Evolutionary conservation across 1,140 invertebrate species (phyloP), one percentile per base, ranked within the genome.

Genomic region (Bombus fervidus): DNA sequence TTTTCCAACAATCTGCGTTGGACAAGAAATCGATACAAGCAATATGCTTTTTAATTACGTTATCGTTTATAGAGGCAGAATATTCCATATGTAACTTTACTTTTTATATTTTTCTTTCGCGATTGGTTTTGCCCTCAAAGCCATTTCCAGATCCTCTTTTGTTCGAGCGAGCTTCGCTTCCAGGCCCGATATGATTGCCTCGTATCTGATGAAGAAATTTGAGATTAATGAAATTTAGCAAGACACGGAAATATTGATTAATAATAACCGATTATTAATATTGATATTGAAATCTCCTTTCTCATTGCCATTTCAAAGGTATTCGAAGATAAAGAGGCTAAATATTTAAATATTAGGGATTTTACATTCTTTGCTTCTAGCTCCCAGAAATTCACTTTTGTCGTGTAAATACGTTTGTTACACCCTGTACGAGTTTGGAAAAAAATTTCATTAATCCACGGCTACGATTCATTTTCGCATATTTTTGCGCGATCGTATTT

Each of bases 71-170:
- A 22, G 18, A 18, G 18, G 0, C 15, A 18, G n/a, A 31, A 66
- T 18, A 0, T 66, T 31, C 6, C 3, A 1, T 18, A 71, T 18
- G 68, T 59, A 64, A 13, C 64, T 22, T 76, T 57, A 89, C 89
- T 39, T 91, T 76, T 87, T 87, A 18, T 87, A 91, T 66, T 91
- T 89, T 6, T 87, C 81, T n/a, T 90, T 89, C 0, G 81, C 66
- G 1, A 39, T 39, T 1, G 68, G 69, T 62, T 88, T 85, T 13
- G 86, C 71, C 34, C 31, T 85, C 8, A 90, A 75, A n/a, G 88
- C 85, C 64, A 87, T 75, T 47, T 85, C 79, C 2, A 91, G 64
- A n/a, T 89, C 72, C 8, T 39, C 6, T 47, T 66, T 86, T 2
- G 81, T 57, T 1, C 47, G 39, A 9, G 28, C 10, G 18, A 91